These are phyloP conservation scores for Dendronephthya gigantea DNA, from an alignment of 64 coral and sea anemone species.

Conservation along the genomic window DNA sequence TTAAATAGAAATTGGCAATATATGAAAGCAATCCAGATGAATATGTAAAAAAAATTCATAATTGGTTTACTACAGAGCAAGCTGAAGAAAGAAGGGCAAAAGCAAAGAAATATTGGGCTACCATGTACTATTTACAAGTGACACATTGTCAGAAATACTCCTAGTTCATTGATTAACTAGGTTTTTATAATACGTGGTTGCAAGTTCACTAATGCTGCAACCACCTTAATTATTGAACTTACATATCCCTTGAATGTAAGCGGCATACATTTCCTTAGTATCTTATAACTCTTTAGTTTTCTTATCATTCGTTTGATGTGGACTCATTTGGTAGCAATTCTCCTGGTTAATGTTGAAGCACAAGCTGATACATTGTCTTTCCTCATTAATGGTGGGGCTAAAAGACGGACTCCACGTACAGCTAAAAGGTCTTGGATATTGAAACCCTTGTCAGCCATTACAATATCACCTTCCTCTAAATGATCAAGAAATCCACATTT, in stretches of 20 bases:
- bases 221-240: background rate
- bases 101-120: background rate
- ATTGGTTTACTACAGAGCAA: background rate
- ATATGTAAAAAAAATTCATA: background rate
- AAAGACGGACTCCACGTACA: background rate
- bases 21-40: background rate
- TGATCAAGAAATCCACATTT: background rate
- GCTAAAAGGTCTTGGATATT: conserved; percentile 18
- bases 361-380: background rate
- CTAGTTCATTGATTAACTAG: background rate
- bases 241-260: conserved; percentile 16
- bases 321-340: background rate
- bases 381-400: background rate
- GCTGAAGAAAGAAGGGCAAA: background rate
- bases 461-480: background rate
- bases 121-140: background rate
- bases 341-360: background rate
- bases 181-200: background rate
- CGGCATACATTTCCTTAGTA: background rate
- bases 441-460: conserved; percentile 12
- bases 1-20: background rate
- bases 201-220: conserved; percentile 12
- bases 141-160: background rate
- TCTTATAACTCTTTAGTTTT: background rate
- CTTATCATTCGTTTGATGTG: background rate